Evolutionary conservation across 2,797 vertebrate genomes (phyloP).

Genomic region (Smutsia temminckii): DNA sequence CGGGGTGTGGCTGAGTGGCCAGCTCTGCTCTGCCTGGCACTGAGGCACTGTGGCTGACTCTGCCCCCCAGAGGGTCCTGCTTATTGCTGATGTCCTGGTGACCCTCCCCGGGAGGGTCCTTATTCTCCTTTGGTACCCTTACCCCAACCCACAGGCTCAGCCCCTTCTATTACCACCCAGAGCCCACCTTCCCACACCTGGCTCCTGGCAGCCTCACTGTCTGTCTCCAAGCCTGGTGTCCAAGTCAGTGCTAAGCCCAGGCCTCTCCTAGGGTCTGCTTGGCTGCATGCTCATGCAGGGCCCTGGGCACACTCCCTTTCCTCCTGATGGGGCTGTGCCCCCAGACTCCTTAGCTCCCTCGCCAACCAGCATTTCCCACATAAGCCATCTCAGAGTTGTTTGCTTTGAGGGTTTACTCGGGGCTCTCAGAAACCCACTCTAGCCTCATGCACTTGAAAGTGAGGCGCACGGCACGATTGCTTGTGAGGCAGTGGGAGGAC

Average conservation of each 20-base stretch:
- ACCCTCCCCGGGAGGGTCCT: too few species aligned
- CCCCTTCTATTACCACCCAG: accelerated
- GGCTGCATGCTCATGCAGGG: accelerated
- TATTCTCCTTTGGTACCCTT: too few species aligned
- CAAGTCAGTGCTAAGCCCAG: accelerated
- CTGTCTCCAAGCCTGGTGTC: background rate
- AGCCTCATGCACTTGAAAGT: too few species aligned
- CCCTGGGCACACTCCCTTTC: accelerated
- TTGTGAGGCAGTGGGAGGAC: accelerated
- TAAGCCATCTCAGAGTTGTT: background rate
- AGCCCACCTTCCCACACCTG: too few species aligned
- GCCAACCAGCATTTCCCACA: accelerated
- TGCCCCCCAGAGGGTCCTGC: background rate
- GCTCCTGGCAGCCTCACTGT: accelerated
- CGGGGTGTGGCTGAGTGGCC: background rate
- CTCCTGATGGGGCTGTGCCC: accelerated
- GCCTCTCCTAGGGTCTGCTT: accelerated
- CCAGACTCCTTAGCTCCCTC: background rate
- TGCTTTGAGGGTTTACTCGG: background rate
- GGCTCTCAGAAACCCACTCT: background rate
- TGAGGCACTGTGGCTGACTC: background rate
- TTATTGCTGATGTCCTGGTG: too few species aligned
- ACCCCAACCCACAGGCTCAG: accelerated
- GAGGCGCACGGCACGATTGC: too few species aligned
- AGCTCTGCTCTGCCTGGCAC: background rate